phyloP scores from a whole-genome alignment of 2,797 vertebrate genomes.

The Clarias platycephalus region DNA sequence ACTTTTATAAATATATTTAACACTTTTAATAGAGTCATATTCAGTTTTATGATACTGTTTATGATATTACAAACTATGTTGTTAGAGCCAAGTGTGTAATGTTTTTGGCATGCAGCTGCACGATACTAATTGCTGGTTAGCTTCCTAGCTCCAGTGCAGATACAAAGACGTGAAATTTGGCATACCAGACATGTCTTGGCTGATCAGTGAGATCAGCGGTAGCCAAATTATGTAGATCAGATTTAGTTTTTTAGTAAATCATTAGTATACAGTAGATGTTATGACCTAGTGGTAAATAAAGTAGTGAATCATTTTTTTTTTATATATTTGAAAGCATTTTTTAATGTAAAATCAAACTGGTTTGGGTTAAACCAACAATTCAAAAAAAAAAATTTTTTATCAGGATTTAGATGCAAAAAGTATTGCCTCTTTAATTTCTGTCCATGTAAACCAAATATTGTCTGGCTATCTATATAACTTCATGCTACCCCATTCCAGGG shows the following conservation, averaged over 20 bases:
- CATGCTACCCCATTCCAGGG: neutral
- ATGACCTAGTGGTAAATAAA: neutral
- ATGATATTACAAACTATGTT: slow-evolving; percentile 17
- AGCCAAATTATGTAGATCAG: neutral
- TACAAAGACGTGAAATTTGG: slow-evolving; percentile 23
- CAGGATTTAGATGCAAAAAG: neutral
- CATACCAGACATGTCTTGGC: slow-evolving; percentile 36
- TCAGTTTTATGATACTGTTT: neutral
- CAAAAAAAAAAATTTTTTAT: neutral
- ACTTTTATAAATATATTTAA: neutral
- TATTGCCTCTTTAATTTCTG: neutral
- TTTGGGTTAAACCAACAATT: neutral
- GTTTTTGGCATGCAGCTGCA: slow-evolving; percentile 40
- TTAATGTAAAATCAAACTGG: neutral
- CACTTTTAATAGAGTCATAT: neutral
- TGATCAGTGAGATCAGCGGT: slow-evolving; percentile 10
- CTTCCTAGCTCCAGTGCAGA: slow-evolving; percentile 18
- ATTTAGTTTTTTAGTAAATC: neutral
- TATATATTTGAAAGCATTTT: neutral
- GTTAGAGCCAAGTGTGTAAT: slow-evolving; percentile 11
- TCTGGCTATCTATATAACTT: neutral
- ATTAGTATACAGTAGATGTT: slow-evolving; percentile 3
- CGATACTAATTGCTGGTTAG: slow-evolving; percentile 35
- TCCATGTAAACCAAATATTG: neutral
- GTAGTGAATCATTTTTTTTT: neutral